A percentile compares a stretch with the other conserved stretches of the same genome.
phyloP scores from a whole-genome alignment of 2,888 invertebrate species.

The Cremastinae sp. region DNA sequence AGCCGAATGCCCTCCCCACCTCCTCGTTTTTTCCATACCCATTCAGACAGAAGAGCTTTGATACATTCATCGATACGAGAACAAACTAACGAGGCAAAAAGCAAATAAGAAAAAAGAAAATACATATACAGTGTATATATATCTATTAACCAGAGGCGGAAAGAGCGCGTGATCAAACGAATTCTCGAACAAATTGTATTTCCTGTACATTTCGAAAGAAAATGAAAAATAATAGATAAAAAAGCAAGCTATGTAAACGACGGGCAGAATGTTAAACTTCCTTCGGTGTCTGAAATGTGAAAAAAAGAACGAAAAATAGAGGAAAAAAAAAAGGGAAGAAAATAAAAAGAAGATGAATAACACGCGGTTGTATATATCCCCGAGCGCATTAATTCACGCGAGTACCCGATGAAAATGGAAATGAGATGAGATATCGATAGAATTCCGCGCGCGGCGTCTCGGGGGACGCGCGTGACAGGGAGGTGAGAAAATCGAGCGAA shows the following conservation, averaged over 20 bases:
- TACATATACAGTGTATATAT: too few species aligned
- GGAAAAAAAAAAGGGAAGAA: too few species aligned
- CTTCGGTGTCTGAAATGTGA: conserved; percentile 1
- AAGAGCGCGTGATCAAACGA: conserved; percentile 1
- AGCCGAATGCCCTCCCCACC: conserved; percentile 7
- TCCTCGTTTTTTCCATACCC: conserved; percentile 16
- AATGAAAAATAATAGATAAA: background rate
- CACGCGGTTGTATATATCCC: too few species aligned
- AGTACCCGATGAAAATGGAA: background rate
- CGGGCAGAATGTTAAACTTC: conserved; percentile 41
- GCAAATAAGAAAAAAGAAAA: conserved; percentile 21
- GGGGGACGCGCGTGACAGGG: conserved; percentile 18
- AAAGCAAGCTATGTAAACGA: conserved; percentile 15
- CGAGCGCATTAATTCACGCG: too few species aligned
- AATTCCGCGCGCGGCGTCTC: conserved; percentile 2
- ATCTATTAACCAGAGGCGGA: background rate
- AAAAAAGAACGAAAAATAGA: background rate
- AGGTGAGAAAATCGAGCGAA: conserved; percentile 17
- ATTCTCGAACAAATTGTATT: conserved; percentile 15
- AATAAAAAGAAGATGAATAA: too few species aligned
- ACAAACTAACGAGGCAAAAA: conserved; percentile 23
- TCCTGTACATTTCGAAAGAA: conserved; percentile 2
- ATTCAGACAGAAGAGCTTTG: conserved; percentile 28
- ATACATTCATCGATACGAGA: conserved; percentile 35
- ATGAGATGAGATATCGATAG: conserved; percentile 30